A percentile compares a stretch with the other conserved stretches of the same genome.
These are phyloP conservation scores for Cheilinus undulatus DNA, from an alignment of 2,113 vertebrate genomes.

Conservation along the genomic window DNA sequence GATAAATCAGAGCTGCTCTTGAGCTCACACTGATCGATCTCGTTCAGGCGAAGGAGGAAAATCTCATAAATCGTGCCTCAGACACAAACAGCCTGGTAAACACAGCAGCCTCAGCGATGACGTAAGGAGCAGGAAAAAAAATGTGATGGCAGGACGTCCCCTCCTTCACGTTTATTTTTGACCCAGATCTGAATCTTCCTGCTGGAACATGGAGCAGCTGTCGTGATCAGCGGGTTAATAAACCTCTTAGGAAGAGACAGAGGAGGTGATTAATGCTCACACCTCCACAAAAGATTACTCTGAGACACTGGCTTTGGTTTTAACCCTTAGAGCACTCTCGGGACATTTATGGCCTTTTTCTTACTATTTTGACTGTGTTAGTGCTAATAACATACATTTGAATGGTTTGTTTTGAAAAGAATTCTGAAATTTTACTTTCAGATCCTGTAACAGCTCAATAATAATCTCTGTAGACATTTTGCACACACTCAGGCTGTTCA, in stretches of 20 bases:
- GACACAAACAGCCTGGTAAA: not conserved
- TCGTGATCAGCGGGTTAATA: constrained; percentile 20
- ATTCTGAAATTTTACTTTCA: no score
- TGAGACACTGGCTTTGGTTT: not conserved
- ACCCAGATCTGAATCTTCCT: constrained; percentile 7
- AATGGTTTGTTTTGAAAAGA: no score
- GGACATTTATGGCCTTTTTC: no score
- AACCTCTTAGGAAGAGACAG: constrained; percentile 6
- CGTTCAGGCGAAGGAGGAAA: not conserved
- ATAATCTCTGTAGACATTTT: no score
- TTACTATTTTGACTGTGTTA: not conserved
- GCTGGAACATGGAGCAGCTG: not conserved
- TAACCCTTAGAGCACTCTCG: no score
- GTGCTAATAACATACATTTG: no score
- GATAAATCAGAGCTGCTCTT: no score
- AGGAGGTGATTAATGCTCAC: constrained; percentile 23
- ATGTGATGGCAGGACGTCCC: not conserved
- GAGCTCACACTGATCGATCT: no score
- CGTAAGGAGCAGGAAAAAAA: not conserved
- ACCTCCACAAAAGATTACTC: not conserved
- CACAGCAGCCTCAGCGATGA: not conserved
- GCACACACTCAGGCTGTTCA: no score
- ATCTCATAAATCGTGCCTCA: not conserved
- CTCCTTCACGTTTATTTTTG: constrained; percentile 11
- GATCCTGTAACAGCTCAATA: no score